Evolutionary conservation across 2,888 invertebrate species (phyloP), one percentile per base, ranked within the genome.

Genomic region (Epinotia ramella): DNA sequence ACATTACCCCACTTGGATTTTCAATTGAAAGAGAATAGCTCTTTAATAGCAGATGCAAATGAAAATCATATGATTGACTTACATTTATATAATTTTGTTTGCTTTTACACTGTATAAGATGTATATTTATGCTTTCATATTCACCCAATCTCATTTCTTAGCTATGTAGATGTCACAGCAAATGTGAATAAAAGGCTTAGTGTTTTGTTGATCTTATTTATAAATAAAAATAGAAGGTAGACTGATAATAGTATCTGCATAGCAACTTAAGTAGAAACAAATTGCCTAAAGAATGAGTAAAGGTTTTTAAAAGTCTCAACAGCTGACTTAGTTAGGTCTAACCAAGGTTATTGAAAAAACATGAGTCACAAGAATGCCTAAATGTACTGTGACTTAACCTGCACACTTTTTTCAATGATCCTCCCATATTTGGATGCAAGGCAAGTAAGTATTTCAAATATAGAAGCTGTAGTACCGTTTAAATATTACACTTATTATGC

Each of bases 401-500:
- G 49, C 49, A 70, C 40, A 59, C 33, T 67, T 66, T 65, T 67
- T 73, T 65, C 60, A 18, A 66, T 56, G 60, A 56, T 40, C 56
- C 20, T 66, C 18, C 75, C 75, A 28, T 66, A 71, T 71, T 60
- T 16, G 62, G 60, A 57, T 24, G 33, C 71, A 72, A 76, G 76
- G 76, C 46, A 76, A 72, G 76, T 71, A 40, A 72, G 71, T 46
- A 44, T 60, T 67, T 72, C 63, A 67, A 46, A 72, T 63, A 72
- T 70, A 75, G 59, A 70, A 68, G 53, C 40, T 33, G 60, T 60
- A 6, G 3, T 33, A 67, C 71, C 71, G 76, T 67, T 72, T 63
- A 67, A 76, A 76, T 72, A 76, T 72, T 72, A 76, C 71, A 33
- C 62, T 76, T 72, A 76, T 76, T 76, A 76, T 72, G 71, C 71